These are phyloP conservation scores for Conopomorpha cramerella DNA, from an alignment of 1,140 invertebrate genomes.

Conservation along the genomic window DNA sequence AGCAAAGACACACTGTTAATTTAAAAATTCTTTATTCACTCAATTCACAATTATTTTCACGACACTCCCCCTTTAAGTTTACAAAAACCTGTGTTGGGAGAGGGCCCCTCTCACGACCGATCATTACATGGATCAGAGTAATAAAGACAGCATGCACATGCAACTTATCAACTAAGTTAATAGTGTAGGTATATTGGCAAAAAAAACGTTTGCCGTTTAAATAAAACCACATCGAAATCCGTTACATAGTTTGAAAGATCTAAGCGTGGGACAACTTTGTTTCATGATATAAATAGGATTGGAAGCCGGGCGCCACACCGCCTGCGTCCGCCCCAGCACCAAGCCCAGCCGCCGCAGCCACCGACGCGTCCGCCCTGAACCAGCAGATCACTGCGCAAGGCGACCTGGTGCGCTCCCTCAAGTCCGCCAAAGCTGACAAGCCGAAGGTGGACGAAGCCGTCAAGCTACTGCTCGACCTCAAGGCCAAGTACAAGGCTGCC, in stretches of 20 bases:
- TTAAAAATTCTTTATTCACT: no score
- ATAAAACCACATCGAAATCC: no score
- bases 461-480: conserved; percentile 71
- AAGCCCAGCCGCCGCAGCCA: conserved; percentile 3
- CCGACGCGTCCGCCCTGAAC: conserved; percentile 33
- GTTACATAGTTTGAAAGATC: not conserved
- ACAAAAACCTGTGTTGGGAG: no score
- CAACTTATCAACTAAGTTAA: no score
- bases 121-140: no score
- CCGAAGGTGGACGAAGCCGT: conserved; percentile 54
- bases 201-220: no score
- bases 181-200: no score
- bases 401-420: conserved; percentile 71
- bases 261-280: not conserved
- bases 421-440: conserved; percentile 68
- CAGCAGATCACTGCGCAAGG: conserved; percentile 69
- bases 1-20: no score
- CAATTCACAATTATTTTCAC: no score
- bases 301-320: conserved; percentile 14
- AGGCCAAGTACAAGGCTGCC: conserved; percentile 76
- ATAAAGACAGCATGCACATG: no score
- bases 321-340: conserved; percentile 9
- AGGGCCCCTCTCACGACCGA: no score
- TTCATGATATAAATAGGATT: conserved; percentile 11
- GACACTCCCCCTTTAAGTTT: no score